Conservation (phyloP, 2,888 invertebrate species). For the Uloborus plumipes region DNA sequence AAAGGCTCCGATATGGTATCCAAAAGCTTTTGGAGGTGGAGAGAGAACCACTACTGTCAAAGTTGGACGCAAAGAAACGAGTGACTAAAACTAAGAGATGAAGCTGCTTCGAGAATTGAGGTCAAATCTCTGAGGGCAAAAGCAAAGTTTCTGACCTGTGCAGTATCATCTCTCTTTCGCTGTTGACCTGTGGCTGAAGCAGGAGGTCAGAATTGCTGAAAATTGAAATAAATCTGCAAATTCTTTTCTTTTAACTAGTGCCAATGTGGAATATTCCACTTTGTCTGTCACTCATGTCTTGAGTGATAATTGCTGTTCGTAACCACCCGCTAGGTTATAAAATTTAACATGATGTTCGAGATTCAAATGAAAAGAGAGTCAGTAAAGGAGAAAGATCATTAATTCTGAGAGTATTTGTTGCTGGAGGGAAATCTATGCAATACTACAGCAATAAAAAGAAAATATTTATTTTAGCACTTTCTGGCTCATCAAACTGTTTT, state of each 20-base stretch:
- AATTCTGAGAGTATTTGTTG: no score
- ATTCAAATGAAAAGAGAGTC: no score
- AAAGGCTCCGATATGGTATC: conserved; percentile 19
- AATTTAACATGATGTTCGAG: no score
- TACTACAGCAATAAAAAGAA: no score
- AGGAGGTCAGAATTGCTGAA: conserved; percentile 28
- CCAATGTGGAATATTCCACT: no score
- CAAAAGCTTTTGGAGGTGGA: conserved; percentile 27
- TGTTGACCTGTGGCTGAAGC: conserved; percentile 39
- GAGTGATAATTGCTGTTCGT: no score
- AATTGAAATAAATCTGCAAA: conserved; percentile 42
- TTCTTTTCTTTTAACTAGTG: conserved; percentile 2
- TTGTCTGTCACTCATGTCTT: no score
- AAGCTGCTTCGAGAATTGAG: conserved; percentile 49
- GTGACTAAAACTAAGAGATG: conserved; percentile 54
- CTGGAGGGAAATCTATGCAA: no score
- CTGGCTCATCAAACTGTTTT: no score
- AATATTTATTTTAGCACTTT: no score
- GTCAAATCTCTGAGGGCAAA: conserved; percentile 56
- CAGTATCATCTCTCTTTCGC: conserved; percentile 51
- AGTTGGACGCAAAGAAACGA: conserved; percentile 49
- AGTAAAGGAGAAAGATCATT: no score
- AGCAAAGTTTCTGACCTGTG: conserved; percentile 59
- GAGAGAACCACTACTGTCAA: conserved; percentile 52
- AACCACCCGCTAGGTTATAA: no score